Evolutionary conservation across 2,797 vertebrate genomes (phyloP).

Genomic region (Crocodylus rhombifer): DNA sequence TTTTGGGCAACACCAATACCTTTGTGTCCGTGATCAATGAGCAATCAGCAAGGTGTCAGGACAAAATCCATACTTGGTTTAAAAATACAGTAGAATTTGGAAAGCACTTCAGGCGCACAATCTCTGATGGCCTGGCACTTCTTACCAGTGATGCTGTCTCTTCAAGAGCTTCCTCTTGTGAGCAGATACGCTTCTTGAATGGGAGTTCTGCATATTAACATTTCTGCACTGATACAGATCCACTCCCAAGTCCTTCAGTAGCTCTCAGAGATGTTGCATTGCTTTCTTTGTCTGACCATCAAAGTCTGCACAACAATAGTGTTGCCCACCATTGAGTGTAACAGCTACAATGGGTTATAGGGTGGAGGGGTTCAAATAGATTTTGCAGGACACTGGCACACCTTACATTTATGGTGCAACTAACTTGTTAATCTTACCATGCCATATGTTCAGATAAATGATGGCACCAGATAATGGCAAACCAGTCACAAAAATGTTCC

Average conservation of each 20-base stretch:
- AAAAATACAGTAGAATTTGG: background rate
- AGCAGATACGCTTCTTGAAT: background rate
- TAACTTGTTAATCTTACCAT: too few species aligned
- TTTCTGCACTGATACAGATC: background rate
- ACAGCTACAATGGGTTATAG: background rate
- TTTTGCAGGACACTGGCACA: too few species aligned
- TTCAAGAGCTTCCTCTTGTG: background rate
- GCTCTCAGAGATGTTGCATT: background rate
- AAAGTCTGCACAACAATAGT: background rate
- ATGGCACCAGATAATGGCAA: too few species aligned
- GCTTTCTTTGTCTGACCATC: background rate
- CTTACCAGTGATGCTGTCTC: background rate
- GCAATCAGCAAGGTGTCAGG: background rate
- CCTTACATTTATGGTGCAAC: too few species aligned
- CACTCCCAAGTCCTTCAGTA: background rate
- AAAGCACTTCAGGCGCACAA: background rate
- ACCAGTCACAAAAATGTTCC: too few species aligned
- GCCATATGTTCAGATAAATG: too few species aligned
- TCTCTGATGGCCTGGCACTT: background rate
- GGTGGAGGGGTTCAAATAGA: background rate
- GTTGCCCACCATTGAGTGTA: background rate
- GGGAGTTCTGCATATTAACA: background rate
- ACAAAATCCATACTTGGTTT: background rate
- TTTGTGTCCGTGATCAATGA: background rate
- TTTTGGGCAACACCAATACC: background rate